A percentile compares a stretch with the other conserved stretches of the same genome.
Evolutionary conservation across 2,797 vertebrate species (phyloP).

Genomic region (Anomalospiza imberbis): DNA sequence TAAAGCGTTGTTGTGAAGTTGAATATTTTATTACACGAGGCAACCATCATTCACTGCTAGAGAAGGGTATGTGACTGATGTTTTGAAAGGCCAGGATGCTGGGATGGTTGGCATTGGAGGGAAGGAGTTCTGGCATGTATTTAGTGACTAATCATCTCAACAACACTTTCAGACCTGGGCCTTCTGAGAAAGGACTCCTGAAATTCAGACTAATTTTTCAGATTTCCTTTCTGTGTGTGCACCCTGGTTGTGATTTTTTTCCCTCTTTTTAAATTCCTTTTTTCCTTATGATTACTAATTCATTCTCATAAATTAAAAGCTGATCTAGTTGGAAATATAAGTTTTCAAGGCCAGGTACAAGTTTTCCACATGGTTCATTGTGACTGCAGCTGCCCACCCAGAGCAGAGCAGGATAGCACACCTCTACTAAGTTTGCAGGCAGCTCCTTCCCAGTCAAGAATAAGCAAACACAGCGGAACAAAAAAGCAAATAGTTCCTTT

Average conservation of each 20-base stretch:
- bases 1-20: conserved; percentile 62
- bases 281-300: background rate
- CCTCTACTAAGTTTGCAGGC: background rate
- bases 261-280: background rate
- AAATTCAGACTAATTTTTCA: background rate
- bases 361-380: background rate
- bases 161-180: background rate
- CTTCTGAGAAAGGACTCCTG: background rate
- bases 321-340: background rate
- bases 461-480: background rate
- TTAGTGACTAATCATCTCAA: background rate
- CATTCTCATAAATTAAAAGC: background rate
- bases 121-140: background rate
- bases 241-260: background rate
- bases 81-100: background rate
- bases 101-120: background rate
- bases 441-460: background rate
- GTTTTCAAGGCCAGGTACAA: background rate
- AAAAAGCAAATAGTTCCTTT: background rate
- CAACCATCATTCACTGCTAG: conserved; percentile 52
- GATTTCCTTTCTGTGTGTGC: background rate
- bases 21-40: conserved; percentile 68
- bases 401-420: background rate
- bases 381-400: background rate
- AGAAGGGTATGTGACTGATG: background rate